These are phyloP conservation scores for Polydrusus tereticollis DNA, from an alignment of 2,888 invertebrate genomes.

Conservation along the genomic window DNA sequence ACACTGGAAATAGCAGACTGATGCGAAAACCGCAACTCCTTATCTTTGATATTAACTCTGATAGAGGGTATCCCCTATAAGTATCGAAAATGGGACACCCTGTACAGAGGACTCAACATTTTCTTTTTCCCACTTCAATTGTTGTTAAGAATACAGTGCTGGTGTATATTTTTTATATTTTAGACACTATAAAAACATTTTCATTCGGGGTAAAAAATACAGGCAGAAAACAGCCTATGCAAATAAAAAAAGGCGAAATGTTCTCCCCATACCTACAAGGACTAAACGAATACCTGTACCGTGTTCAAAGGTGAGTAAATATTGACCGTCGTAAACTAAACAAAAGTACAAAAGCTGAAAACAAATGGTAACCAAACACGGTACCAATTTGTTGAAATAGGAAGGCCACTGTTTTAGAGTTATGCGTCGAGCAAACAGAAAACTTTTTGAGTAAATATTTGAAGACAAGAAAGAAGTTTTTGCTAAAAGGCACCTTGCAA, in stretches of 20 bases:
- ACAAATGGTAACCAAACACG: constrained; percentile 45
- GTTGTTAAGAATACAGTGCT: too few relatives aligned
- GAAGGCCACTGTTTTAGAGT: constrained; percentile 44
- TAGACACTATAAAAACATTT: too few relatives aligned
- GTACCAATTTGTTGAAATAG: constrained; percentile 44
- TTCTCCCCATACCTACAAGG: background rate
- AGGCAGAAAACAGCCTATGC: background rate
- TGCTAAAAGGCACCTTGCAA: background rate
- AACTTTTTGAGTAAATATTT: constrained; percentile 31
- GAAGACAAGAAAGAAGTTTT: constrained; percentile 16
- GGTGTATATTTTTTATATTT: too few relatives aligned
- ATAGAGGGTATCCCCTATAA: too few relatives aligned
- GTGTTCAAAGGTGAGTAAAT: constrained; percentile 36
- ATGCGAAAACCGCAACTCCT: too few relatives aligned
- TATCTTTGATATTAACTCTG: too few relatives aligned
- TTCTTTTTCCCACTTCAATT: too few relatives aligned
- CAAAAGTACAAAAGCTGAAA: constrained; percentile 37
- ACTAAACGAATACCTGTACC: background rate
- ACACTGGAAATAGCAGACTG: too few relatives aligned
- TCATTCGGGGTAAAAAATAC: too few relatives aligned
- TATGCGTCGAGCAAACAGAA: constrained; percentile 35
- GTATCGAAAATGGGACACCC: too few relatives aligned
- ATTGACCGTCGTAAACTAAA: constrained; percentile 33
- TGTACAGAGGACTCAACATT: too few relatives aligned
- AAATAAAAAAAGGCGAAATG: background rate